Conservation (phyloP, 1,140 invertebrate species). For the Saxidomus purpurata region DNA sequence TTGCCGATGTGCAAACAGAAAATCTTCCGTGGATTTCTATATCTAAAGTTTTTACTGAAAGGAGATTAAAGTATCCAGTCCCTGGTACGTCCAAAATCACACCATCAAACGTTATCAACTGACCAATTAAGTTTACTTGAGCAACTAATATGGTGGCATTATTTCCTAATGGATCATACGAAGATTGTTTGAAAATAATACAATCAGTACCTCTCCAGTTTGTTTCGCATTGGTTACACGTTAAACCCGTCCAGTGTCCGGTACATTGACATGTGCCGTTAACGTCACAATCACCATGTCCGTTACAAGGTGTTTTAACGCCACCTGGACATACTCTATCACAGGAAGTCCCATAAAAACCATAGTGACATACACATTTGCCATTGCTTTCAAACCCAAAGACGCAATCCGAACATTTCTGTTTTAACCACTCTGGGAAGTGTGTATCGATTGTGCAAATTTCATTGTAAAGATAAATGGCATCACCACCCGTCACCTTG, state of each 20-base stretch:
- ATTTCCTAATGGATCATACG: conserved; percentile 22
- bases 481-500: conserved; percentile 37
- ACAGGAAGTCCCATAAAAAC: conserved; percentile 73
- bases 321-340: conserved; percentile 70
- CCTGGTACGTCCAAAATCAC: conserved; percentile 52
- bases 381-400: conserved; percentile 67
- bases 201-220: conserved; percentile 72
- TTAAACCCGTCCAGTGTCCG: conserved; percentile 65
- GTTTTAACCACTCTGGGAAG: conserved; percentile 66
- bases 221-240: conserved; percentile 66
- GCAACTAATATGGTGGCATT: conserved; percentile 29
- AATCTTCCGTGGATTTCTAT: conserved; percentile 53
- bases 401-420: conserved; percentile 67
- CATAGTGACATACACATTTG: conserved; percentile 69
- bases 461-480: conserved; percentile 24
- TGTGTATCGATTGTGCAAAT: conserved; percentile 47
- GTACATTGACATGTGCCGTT: conserved; percentile 70
- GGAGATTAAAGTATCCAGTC: conserved; percentile 52
- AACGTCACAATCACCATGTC: conserved; percentile 69
- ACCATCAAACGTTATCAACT: conserved; percentile 72
- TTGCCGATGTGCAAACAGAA: conserved; percentile 20
- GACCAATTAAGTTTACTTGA: conserved; percentile 64
- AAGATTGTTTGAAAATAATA: conserved; percentile 57
- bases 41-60: conserved; percentile 14
- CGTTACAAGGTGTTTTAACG: conserved; percentile 66